These are phyloP conservation scores for Tachuris rubrigastra DNA, from an alignment of 2,113 vertebrate genomes.

Conservation along the genomic window DNA sequence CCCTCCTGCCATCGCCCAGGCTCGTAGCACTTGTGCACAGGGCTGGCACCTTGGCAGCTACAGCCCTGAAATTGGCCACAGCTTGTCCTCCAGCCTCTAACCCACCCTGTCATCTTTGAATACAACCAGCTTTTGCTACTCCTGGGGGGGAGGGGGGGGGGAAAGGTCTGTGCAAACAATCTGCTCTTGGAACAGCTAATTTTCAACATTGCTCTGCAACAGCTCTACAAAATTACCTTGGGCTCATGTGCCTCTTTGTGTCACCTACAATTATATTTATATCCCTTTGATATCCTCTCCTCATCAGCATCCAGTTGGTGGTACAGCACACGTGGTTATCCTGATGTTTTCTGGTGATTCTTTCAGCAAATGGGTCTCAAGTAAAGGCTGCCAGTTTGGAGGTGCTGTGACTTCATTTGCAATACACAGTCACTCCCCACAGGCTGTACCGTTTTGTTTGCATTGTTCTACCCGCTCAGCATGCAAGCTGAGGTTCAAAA, in stretches of 20 bases:
- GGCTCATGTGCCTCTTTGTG: not conserved
- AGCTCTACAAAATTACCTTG: not conserved
- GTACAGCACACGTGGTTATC: not conserved
- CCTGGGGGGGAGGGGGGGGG: no score
- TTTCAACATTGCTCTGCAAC: not conserved
- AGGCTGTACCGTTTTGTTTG: not conserved
- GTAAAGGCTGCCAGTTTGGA: not conserved
- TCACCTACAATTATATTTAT: not conserved
- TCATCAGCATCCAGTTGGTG: not conserved
- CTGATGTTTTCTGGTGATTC: not conserved
- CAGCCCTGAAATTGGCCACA: not conserved
- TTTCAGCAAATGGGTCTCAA: not conserved
- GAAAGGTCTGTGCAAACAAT: not conserved
- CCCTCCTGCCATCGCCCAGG: not conserved
- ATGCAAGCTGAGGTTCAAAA: not conserved
- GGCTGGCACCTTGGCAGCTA: not conserved
- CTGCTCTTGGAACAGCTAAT: not conserved
- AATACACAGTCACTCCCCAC: not conserved
- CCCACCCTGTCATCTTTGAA: not conserved
- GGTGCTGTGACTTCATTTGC: not conserved
- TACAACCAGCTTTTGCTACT: not conserved
- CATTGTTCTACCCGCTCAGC: not conserved
- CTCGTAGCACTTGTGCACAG: not conserved
- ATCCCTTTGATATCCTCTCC: not conserved
- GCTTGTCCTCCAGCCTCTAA: not conserved